These are phyloP conservation scores for Nansenia antarctica DNA, from an alignment of 2,113 vertebrate species.

Conservation along the genomic window DNA sequence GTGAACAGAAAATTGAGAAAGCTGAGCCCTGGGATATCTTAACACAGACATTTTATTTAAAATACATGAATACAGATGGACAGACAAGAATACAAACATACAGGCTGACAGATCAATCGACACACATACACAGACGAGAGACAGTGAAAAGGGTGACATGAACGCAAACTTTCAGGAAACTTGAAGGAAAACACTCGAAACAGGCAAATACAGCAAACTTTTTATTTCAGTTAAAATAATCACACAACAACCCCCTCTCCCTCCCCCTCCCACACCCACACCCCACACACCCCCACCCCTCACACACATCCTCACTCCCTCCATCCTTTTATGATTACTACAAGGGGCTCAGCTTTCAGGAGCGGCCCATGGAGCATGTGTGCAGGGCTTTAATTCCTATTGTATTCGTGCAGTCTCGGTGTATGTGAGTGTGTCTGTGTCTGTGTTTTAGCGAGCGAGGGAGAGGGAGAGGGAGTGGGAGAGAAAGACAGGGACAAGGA, in stretches of 20 bases:
- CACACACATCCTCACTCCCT: conserved; percentile 52
- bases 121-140: neutral
- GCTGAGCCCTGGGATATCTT: conserved; percentile 50
- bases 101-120: neutral
- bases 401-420: conserved; percentile 75
- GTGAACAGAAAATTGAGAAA: conserved; percentile 53
- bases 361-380: conserved; percentile 75
- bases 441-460: conserved; percentile 67
- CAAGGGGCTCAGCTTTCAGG: conserved; percentile 79
- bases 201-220: conserved; percentile 17
- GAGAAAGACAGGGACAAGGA: conserved; percentile 80
- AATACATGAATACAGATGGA: conserved; percentile 1
- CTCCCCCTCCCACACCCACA: neutral
- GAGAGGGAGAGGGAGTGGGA: conserved; percentile 70
- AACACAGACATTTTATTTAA: conserved; percentile 26
- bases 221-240: neutral
- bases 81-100: neutral
- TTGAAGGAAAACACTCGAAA: neutral
- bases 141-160: no score
- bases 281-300: conserved; percentile 24
- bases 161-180: neutral
- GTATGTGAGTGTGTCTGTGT: conserved; percentile 68
- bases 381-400: conserved; percentile 79
- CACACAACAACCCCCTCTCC: neutral
- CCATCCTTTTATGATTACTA: conserved; percentile 73